Evolutionary conservation across 2,113 vertebrate genomes (phyloP).

Genomic region (Kryptolebias marmoratus): DNA sequence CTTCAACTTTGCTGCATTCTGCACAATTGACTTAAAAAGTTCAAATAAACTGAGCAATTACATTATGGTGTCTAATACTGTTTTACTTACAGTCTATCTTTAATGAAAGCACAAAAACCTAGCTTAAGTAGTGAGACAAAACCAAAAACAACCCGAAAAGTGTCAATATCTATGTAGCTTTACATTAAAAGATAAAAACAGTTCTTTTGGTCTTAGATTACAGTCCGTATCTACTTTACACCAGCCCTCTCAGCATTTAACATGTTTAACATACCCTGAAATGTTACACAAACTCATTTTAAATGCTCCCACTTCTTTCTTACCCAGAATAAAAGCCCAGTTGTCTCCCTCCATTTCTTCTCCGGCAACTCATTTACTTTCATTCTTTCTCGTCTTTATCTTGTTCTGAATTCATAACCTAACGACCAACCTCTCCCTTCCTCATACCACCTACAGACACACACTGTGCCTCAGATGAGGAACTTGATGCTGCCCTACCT

Average conservation of each 20-base stretch:
- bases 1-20: neutral
- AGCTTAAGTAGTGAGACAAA: no score
- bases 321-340: conserved; percentile 74
- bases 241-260: neutral
- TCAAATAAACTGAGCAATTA: neutral
- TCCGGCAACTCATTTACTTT: conserved; percentile 27
- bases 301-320: conserved; percentile 24
- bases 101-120: no score
- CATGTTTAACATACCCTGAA: neutral
- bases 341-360: conserved; percentile 67
- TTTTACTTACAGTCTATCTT: no score
- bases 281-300: neutral
- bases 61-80: neutral
- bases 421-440: conserved; percentile 15
- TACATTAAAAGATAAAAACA: neutral
- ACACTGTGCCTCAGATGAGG: conserved; percentile 34
- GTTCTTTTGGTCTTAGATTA: neutral
- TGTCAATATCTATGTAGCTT: neutral
- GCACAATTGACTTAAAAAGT: neutral
- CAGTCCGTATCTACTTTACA: neutral
- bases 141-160: no score
- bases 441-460: conserved; percentile 11
- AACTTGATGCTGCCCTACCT: conserved; percentile 61
- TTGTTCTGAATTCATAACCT: conserved; percentile 32
- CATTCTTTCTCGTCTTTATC: conserved; percentile 50